Evolutionary conservation across 2,113 vertebrate genomes (phyloP).

Genomic region (Willisornis vidua): DNA sequence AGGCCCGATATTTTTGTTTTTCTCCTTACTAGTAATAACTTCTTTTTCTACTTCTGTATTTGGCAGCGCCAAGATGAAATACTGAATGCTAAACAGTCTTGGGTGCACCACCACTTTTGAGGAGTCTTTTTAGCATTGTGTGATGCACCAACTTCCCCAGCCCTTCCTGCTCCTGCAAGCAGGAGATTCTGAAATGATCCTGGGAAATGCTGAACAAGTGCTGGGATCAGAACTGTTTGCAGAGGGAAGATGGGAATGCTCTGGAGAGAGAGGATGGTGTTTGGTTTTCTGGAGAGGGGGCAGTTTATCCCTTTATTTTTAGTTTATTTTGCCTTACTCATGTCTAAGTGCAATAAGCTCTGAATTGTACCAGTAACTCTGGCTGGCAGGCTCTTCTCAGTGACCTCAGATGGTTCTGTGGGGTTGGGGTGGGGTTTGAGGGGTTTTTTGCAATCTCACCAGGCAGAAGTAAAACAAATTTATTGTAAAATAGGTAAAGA

Average conservation of each 20-base stretch:
- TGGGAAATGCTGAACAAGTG: background rate
- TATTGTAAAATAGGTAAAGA: constrained; percentile 31
- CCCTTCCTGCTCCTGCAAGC: constrained; percentile 1
- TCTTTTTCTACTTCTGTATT: constrained; percentile 1
- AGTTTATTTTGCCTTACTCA: constrained; percentile 77
- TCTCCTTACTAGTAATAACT: background rate
- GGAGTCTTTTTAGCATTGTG: background rate
- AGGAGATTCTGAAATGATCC: background rate
- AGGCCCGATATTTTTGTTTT: background rate
- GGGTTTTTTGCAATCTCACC: constrained; percentile 44
- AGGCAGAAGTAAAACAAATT: constrained; percentile 25
- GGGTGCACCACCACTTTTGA: background rate
- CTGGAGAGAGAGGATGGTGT: background rate
- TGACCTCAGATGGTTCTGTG: constrained; percentile 20
- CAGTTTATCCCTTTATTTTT: constrained; percentile 60
- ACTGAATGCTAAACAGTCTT: background rate
- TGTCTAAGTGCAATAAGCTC: constrained; percentile 82
- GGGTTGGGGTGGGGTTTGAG: constrained; percentile 36
- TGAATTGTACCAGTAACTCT: constrained; percentile 60
- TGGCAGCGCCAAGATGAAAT: background rate
- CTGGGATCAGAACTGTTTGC: background rate
- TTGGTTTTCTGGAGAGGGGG: constrained; percentile 27
- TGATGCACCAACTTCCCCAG: background rate
- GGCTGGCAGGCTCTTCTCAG: constrained; percentile 63
- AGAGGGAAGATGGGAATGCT: background rate